Evolutionary conservation across 2,888 invertebrate genomes (phyloP), one percentile per base, ranked within the genome.

Genomic region (Eristalis arbustorum): DNA sequence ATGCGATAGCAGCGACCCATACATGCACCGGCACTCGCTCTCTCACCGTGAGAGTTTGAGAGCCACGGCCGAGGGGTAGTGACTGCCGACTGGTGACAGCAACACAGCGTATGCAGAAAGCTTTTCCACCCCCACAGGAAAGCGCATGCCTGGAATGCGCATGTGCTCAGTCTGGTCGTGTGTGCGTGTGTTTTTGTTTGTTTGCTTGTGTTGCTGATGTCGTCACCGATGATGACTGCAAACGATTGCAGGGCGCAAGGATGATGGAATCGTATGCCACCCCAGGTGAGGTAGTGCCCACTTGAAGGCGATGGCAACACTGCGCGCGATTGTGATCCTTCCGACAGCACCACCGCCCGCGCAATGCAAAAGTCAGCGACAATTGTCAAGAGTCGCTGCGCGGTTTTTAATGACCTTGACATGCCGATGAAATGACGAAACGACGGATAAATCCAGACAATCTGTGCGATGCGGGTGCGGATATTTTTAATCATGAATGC

Each of bases 101-200:
- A n/a, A n/a, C n/a, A 79, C 18, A 42, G 62, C 77, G 59, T 59
- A 71, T 85, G 85, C 74, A 71, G 64, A 87, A 79, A 87, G 87
- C 87, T 87, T 59, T 87, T 87, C 78, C 87, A 87, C 87, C 83
- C 83, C 87, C 87, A 78, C 83, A 83, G 67, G 72, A 72, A 83
- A 87, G 78, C 78, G 75, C 83, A 83, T 79, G 49, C 10, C 3
- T 40, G n/a, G 22, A 66, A 22, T 75, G 87, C 87, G 87, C 87
- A 87, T 87, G 85, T 74, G 22, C 74, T 67, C 10, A 0, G 18
- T 49, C n/a, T 49, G 13, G 1, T 25, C 40, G 75, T 42, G 37
- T 77, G 40, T 8, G 18, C 22, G 56, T 23, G 34, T 42, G 31
- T 3, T 31, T 6, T 31, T 31, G 31, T 28, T 49, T 22, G 73